Base-by-base conservation (phyloP, 2,888 invertebrate genomes). In the Incurvaria masculella region DNA sequence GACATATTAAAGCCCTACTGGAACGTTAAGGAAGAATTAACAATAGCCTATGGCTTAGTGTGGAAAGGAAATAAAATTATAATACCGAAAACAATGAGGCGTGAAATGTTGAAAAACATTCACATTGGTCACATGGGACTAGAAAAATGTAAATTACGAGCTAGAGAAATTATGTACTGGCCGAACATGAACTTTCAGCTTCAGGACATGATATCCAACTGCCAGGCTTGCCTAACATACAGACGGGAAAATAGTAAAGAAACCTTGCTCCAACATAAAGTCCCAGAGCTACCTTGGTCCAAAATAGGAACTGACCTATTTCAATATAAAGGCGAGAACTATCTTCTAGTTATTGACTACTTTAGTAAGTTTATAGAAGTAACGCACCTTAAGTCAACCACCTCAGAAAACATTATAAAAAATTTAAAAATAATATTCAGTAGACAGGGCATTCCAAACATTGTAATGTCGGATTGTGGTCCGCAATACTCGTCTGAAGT, bases 41-140 rank as follows among this genome's bases (percentile, higher is more conserved):
- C 33, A 3, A 14, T 33, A 14, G 33, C 33, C 4, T 33, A 33
- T n/a, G 33, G 33, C 3, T 14, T 33, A 14, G 33, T 33, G 11
- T 33, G 33, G 33, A 33, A 33, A 33, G 33, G 33, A 14, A 3
- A 33, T 33, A 33, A n/a, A n/a, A 14, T 33, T 14, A n/a, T 33
- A 14, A 33, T 33, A 14, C 33, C 33, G 14, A 33, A n/a, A 11
- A 6, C 8, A 8, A 33, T 33, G 45, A 3, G 20, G 5, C 16
- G 40, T 21, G 14, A 40, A 21, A 11, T 45, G 39, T 17, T 40
- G 40, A 14, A 23, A 2, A 51, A 49, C 33, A 20, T 51, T 42
- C 51, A 53, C 21, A 18, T 27, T 26, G 40, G 49, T 44, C 51
- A 53, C 41, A 45, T 46, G 45, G 51, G 49, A 14, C 17, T 48